Evolutionary conservation across 2,113 vertebrate species (phyloP).

Genomic region (Spilogale gracilis): DNA sequence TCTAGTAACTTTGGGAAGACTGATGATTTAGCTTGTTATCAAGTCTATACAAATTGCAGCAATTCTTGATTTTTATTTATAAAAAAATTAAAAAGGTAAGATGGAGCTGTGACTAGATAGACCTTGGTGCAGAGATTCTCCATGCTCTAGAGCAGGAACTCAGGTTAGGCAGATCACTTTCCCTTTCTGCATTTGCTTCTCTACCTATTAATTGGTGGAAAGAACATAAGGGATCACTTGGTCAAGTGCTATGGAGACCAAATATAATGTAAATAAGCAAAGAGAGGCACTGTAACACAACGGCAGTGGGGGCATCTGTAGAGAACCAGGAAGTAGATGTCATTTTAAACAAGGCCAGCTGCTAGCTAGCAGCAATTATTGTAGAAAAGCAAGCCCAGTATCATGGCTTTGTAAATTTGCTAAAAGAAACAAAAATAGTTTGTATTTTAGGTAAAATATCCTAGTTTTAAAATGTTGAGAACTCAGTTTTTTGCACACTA

Average conservation of each 20-base stretch:
- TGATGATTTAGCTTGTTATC: background rate
- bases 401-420: background rate
- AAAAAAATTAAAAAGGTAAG: background rate
- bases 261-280: background rate
- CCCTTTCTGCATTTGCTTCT: background rate
- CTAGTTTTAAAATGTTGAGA: background rate
- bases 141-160: background rate
- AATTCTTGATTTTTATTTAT: background rate
- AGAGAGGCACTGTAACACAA: background rate
- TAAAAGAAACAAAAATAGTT: background rate
- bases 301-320: rapidly evolving
- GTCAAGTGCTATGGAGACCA: background rate
- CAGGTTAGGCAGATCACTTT: background rate
- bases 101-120: background rate
- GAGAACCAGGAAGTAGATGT: background rate
- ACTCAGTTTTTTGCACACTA: background rate
- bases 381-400: background rate
- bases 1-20: background rate
- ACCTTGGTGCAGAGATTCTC: background rate
- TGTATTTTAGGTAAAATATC: background rate
- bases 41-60: background rate
- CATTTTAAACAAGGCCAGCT: background rate
- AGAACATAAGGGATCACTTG: background rate
- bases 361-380: background rate
- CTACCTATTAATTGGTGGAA: background rate